These are phyloP conservation scores for Bagarius yarrelli DNA, from an alignment of 2,113 vertebrate species.

Conservation along the genomic window DNA sequence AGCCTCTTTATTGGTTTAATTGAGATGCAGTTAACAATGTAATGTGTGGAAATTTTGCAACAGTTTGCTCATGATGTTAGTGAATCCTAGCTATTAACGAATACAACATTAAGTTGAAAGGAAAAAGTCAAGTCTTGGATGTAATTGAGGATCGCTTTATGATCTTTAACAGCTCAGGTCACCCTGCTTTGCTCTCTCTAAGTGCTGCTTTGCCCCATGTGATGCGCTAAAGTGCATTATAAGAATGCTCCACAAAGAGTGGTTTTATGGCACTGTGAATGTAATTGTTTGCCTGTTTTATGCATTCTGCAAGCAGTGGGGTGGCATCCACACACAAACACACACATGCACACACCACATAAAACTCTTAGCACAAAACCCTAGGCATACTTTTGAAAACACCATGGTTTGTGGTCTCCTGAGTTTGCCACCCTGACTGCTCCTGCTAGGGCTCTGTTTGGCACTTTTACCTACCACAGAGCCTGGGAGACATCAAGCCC, in stretches of 20 bases:
- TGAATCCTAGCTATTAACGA: neutral
- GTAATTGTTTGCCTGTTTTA: slow-evolving; percentile 50
- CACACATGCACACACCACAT: slow-evolving; percentile 44
- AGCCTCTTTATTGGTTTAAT: slow-evolving; percentile 12
- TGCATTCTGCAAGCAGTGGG: slow-evolving; percentile 44
- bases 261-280: slow-evolving; percentile 42
- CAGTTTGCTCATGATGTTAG: neutral
- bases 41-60: slow-evolving; percentile 10
- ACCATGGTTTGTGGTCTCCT: slow-evolving; percentile 32
- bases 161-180: slow-evolving; percentile 10
- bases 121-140: neutral
- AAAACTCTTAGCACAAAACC: slow-evolving; percentile 46
- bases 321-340: slow-evolving; percentile 33
- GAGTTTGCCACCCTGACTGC: slow-evolving; percentile 37
- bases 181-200: slow-evolving; percentile 26
- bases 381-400: slow-evolving; percentile 33
- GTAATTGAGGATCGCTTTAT: neutral
- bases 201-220: slow-evolving; percentile 2
- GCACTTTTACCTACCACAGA: slow-evolving; percentile 50
- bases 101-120: neutral
- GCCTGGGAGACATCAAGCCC: slow-evolving; percentile 11
- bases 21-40: slow-evolving; percentile 6
- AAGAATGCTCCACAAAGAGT: slow-evolving; percentile 35
- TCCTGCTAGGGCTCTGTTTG: slow-evolving; percentile 33
- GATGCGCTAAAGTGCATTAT: slow-evolving; percentile 21